phyloP scores from a whole-genome alignment of 2,888 invertebrate species.

The Campopleginae sp. region DNA sequence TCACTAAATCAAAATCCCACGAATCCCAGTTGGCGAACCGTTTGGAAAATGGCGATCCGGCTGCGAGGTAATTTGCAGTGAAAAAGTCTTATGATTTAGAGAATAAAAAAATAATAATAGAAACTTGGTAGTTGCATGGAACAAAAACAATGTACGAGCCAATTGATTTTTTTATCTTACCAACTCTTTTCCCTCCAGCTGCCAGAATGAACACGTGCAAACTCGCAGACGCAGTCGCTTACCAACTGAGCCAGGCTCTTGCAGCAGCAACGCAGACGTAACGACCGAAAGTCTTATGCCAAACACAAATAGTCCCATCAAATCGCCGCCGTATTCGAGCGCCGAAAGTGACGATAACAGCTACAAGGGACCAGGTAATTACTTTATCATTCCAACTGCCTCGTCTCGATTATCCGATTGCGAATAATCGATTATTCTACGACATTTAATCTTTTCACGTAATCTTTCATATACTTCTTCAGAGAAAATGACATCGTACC shows the following conservation, averaged over 20 bases:
- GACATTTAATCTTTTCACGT: background rate
- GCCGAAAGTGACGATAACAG: constrained; percentile 85
- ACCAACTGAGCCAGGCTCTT: constrained; percentile 87
- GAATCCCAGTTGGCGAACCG: constrained; percentile 93
- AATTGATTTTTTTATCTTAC: constrained; percentile 9
- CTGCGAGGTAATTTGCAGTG: constrained; percentile 78
- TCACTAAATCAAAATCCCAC: constrained; percentile 96
- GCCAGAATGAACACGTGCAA: constrained; percentile 78
- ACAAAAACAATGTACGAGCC: constrained; percentile 6
- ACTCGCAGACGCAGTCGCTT: constrained; percentile 85
- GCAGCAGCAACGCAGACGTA: constrained; percentile 82
- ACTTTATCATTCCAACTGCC: background rate
- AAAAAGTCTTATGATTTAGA: background rate
- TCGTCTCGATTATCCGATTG: background rate
- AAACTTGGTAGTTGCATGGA: constrained; percentile 14
- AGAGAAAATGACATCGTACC: background rate
- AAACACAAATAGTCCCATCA: constrained; percentile 85
- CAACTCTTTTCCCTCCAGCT: constrained; percentile 68
- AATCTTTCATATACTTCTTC: background rate
- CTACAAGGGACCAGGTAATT: constrained; percentile 82
- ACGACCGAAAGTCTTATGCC: constrained; percentile 76
- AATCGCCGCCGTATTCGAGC: constrained; percentile 86
- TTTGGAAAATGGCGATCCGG: constrained; percentile 85
- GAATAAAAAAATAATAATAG: background rate
- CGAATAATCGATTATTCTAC: background rate